Base-by-base conservation (phyloP, 2,113 vertebrate genomes). In the Elephantulus edwardii region DNA sequence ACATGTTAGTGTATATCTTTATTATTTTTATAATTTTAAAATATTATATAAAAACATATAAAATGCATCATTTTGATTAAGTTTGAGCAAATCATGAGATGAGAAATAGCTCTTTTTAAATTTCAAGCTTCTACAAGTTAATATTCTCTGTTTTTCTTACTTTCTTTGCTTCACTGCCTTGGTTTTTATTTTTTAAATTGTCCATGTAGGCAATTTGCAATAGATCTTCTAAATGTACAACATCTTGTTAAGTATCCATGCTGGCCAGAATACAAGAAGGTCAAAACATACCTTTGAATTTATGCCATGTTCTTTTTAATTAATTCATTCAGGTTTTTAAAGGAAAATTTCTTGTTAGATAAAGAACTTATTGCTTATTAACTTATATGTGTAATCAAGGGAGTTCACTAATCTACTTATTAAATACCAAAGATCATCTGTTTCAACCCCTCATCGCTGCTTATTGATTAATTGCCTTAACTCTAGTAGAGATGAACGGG, bases 221-320 rank as follows among this genome's bases (percentile, higher is more conserved):
- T 96, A 96, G 96, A 95, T 93, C 89, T 96, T 96, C 50, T 60
- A 97, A 96, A 97, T 97, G 97, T 96, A 97, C 93, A 95, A 93
- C 88, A 96, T 95, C 96, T 97, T 96, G 95, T 98, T 98, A 98
- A 98, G 98, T 97, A 98, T 98, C 98, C 96, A 98, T 98, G 93
- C 95, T 78, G 86, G 78, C 94, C 95, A 95, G 95, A 97, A 97
- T 97, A 97, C 94, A 96, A 96, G 97, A 98, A 98, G 97, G 97
- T 98, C 98, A 98, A 97, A 97, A 98, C 98, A 98, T 98, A 97
- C 94, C 97, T 98, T 98, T 98, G 98, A 98, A 97, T 97, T 96
- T 96, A 96, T 97, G 97, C 96, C 97, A 97, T 97, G 95, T 95
- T 96, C 96, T 97, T 98, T 97, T 97, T 90, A 94, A 97, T 98